Evolutionary conservation across 2,888 invertebrate genomes (phyloP), one percentile per base, ranked within the genome.

Genomic region (Artemia sinica): DNA sequence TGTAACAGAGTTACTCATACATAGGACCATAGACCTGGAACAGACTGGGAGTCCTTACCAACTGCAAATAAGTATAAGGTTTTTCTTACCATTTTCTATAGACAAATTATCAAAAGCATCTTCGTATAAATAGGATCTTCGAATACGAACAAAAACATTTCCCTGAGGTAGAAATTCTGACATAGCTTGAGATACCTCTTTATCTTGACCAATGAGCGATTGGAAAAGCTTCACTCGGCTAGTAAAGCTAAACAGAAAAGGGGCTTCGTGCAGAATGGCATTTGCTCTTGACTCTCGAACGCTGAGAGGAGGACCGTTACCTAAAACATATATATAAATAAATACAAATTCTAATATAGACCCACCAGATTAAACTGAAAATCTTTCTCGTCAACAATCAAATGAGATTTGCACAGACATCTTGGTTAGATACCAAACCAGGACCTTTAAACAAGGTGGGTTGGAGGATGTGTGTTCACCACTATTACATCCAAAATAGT

Each of bases 81-180:
- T 7, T 49, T 49, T 73, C 79, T 77, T 79, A 91, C 91, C 91
- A 80, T 93, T 94, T 74, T 89, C 89, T 3, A 84, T 84, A 1
- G 93, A 89, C 7, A 97, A 82, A 78, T 92, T 92, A 68, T 94
- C 93, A 76, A 92, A 96, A 0, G 97, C 92, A 79, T 98, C 98
- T 80, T 97, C 97, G 77, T 98, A 98, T n/a, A 98, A 82, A 80
- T 93, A 92, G 73, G 89, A 88, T 69, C 98, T 82, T 70, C 93
- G 80, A 9, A 92, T 87, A 50, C 86, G 85, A 51, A 92, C 83
- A 73, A 84, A 83, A 73, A 89, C 86, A 65, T 84, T 82, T 0
- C 88, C 87, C 0, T 89, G 89, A 73, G 85, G 85, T 73, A 87
- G 81, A 75, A 89, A 88, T 71, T 86, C 82, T 73, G 85, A 77